phyloP scores from a whole-genome alignment of 2,888 invertebrate genomes.

The Dascillus cervinus region DNA sequence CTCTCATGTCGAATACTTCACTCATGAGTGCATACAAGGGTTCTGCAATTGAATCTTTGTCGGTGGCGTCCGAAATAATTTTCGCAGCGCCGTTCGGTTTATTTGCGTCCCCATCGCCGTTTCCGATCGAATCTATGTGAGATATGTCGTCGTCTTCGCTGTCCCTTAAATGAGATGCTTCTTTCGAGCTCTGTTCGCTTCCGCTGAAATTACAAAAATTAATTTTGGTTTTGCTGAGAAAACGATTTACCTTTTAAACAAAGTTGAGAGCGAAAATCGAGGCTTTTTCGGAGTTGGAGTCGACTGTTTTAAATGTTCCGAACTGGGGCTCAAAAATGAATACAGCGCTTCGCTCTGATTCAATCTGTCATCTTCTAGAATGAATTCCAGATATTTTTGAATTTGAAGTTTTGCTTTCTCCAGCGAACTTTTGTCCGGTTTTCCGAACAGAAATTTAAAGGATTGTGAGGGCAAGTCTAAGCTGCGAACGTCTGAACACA shows the following conservation, averaged over 20 bases:
- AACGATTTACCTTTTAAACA: slow-evolving; percentile 65
- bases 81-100: slow-evolving; percentile 36
- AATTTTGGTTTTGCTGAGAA: not conserved
- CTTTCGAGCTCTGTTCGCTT: slow-evolving; percentile 18
- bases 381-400: slow-evolving; percentile 79
- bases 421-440: slow-evolving; percentile 69
- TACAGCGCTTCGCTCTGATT: slow-evolving; percentile 87
- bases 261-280: slow-evolving; percentile 76
- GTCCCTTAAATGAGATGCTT: slow-evolving; percentile 43
- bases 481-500: slow-evolving; percentile 72
- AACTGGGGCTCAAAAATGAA: slow-evolving; percentile 85
- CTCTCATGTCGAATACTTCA: slow-evolving; percentile 85
- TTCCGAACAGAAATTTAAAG: slow-evolving; percentile 74
- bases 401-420: slow-evolving; percentile 77
- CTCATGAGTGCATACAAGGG: slow-evolving; percentile 81
- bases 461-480: slow-evolving; percentile 77
- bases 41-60: slow-evolving; percentile 84
- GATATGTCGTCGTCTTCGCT: slow-evolving; percentile 78
- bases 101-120: slow-evolving; percentile 37
- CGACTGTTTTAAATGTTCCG: slow-evolving; percentile 76
- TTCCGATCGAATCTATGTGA: slow-evolving; percentile 59
- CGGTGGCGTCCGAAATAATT: slow-evolving; percentile 50
- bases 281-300: slow-evolving; percentile 75
- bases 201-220: slow-evolving; percentile 6
- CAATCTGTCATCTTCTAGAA: slow-evolving; percentile 77